Percentiles rank a stretch among this genome's conserved stretches.
Conservation (phyloP, 2,113 vertebrate species). For the Upupa epops region DNA sequence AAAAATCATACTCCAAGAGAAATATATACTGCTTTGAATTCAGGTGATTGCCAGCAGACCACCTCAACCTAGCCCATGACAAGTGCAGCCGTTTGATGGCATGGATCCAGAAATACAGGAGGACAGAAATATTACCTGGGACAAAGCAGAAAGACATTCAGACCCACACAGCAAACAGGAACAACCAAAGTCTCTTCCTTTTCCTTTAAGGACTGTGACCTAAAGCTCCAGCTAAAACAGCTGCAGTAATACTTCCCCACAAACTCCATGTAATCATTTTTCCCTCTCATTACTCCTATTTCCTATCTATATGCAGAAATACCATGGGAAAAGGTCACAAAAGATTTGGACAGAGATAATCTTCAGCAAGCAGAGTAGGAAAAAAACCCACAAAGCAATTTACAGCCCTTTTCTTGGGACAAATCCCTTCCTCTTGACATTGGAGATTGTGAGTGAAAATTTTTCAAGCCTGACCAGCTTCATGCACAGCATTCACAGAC, state of each 20-base stretch:
- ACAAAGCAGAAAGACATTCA: neutral
- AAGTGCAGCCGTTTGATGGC: neutral
- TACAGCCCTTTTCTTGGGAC: neutral
- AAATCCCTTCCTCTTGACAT: neutral
- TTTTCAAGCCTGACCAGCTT: neutral
- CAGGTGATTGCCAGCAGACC: neutral
- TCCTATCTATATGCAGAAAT: neutral
- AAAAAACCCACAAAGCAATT: neutral
- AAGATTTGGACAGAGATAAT: neutral
- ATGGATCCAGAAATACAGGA: neutral
- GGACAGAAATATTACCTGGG: neutral
- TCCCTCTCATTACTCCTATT: neutral
- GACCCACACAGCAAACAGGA: neutral
- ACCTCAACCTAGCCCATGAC: neutral
- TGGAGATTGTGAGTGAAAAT: neutral
- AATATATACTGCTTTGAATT: neutral
- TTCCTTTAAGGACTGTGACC: neutral
- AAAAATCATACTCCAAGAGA: neutral
- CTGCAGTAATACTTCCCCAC: neutral
- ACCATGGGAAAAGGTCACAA: neutral
- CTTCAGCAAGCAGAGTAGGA: neutral
- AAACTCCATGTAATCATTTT: neutral
- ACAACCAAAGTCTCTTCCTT: neutral
- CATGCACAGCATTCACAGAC: neutral
- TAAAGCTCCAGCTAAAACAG: neutral